A percentile compares a stretch with the other conserved stretches of the same genome.
Evolutionary conservation across 2,113 vertebrate species (phyloP).

Genomic region (Butorides virescens): DNA sequence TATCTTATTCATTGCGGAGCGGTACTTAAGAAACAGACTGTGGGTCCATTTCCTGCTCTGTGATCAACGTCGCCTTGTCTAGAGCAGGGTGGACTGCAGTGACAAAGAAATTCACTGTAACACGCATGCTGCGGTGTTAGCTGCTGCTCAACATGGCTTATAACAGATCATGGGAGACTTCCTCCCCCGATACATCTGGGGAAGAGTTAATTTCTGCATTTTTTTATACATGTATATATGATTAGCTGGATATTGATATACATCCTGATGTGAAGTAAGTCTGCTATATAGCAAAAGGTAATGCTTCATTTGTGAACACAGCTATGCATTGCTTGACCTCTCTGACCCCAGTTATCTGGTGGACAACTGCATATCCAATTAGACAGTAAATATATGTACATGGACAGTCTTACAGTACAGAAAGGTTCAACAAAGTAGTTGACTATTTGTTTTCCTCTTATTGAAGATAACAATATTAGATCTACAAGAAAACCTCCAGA

Average conservation of each 20-base stretch:
- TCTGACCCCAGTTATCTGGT: not conserved
- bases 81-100: not conserved
- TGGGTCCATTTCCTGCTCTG: not conserved
- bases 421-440: not conserved
- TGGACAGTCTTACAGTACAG: not conserved
- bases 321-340: not conserved
- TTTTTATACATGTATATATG: not conserved
- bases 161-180: not conserved
- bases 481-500: not conserved
- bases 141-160: not conserved
- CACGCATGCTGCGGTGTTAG: not conserved
- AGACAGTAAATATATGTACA: not conserved
- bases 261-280: not conserved
- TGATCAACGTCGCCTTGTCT: not conserved
- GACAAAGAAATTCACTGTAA: not conserved
- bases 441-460: not conserved
- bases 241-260: not conserved
- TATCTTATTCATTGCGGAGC: not conserved
- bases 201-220: not conserved
- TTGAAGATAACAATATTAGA: not conserved
- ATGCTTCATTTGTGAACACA: not conserved
- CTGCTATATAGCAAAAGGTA: not conserved
- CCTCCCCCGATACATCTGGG: fast-evolving
- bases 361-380: not conserved
- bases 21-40: not conserved